A percentile compares a stretch with the other conserved stretches of the same genome.
Evolutionary conservation across 2,113 vertebrate species (phyloP).

Genomic region (Pithys albifrons): DNA sequence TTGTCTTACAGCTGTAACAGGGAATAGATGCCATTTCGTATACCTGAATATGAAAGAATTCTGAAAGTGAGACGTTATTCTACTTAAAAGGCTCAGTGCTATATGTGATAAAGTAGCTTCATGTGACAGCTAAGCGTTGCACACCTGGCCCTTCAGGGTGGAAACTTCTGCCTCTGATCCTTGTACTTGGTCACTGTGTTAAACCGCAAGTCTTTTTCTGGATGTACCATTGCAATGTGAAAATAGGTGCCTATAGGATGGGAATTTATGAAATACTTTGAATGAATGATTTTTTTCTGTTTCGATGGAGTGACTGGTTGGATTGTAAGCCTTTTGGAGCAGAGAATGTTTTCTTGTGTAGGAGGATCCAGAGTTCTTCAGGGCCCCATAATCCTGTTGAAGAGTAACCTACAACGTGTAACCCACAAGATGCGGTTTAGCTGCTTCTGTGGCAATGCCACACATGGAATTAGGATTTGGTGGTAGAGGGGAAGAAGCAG

Average conservation of each 20-base stretch:
- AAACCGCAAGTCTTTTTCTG: not conserved
- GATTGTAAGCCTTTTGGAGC: not conserved
- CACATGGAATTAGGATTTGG: not conserved
- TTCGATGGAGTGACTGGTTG: not conserved
- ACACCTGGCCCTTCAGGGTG: not conserved
- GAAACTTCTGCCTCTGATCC: not conserved
- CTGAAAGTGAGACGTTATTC: not conserved
- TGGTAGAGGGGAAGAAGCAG: not conserved
- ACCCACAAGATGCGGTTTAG: not conserved
- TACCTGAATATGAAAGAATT: not conserved
- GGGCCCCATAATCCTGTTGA: not conserved
- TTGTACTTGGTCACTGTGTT: not conserved
- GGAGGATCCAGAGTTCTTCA: not conserved
- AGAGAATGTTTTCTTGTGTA: not conserved
- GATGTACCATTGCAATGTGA: not conserved
- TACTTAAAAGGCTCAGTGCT: not conserved
- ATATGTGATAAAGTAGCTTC: not conserved
- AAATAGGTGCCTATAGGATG: not conserved
- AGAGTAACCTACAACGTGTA: not conserved
- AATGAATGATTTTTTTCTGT: not conserved
- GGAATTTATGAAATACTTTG: not conserved
- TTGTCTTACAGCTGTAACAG: not conserved
- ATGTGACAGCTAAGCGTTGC: accelerated
- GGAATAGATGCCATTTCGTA: not conserved
- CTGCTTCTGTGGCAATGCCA: not conserved